A percentile compares a stretch with the other conserved stretches of the same genome.
Conservation (phyloP, 2,888 invertebrate genomes). For the Fabriciana adippe region DNA sequence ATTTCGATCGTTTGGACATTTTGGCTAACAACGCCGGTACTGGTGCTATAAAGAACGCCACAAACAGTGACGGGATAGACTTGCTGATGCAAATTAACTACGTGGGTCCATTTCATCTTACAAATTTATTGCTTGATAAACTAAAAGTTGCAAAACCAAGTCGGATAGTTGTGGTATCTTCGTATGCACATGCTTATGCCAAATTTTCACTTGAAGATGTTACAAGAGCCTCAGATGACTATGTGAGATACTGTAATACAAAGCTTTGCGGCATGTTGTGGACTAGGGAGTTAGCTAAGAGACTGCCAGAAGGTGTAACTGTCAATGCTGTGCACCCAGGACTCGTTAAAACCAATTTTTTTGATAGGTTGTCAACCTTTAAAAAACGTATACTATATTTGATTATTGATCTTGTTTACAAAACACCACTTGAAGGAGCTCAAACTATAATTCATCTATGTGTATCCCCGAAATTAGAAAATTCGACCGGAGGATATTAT, state of each 20-base stretch:
- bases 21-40: conserved; percentile 85
- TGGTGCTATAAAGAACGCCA: conserved; percentile 54
- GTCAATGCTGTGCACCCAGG: conserved; percentile 93
- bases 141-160: conserved; percentile 64
- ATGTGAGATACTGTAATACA: conserved; percentile 63
- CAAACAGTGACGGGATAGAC: conserved; percentile 84
- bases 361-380: conserved; percentile 80
- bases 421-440: conserved; percentile 88
- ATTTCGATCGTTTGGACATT: conserved; percentile 79
- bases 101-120: conserved; percentile 87
- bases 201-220: conserved; percentile 74
- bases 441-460: conserved; percentile 89
- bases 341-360: conserved; percentile 89
- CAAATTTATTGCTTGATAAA: conserved; percentile 83
- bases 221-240: conserved; percentile 21
- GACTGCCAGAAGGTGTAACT: conserved; percentile 82
- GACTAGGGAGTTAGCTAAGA: conserved; percentile 65
- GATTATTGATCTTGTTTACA: conserved; percentile 84
- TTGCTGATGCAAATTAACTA: conserved; percentile 86
- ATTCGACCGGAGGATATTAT: conserved; percentile 88
- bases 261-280: conserved; percentile 70
- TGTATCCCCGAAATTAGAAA: conserved; percentile 86
- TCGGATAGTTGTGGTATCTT: conserved; percentile 72
- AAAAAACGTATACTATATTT: conserved; percentile 74
- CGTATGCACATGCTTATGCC: conserved; percentile 55